A percentile compares a stretch with the other conserved stretches of the same genome.
Conservation (phyloP, 2,113 vertebrate genomes). For the Myxocyprinus asiaticus region DNA sequence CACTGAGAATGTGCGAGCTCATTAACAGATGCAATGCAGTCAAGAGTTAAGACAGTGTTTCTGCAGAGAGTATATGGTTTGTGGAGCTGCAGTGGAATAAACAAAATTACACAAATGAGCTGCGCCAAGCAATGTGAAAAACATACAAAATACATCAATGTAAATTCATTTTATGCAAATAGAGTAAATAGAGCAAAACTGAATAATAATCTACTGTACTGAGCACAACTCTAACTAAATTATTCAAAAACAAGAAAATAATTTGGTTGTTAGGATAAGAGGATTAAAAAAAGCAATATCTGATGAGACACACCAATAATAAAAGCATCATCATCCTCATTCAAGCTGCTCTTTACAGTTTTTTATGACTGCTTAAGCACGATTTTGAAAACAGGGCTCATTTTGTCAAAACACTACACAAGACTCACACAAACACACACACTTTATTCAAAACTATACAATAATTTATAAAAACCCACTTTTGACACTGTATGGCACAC, state of each 20-base stretch:
- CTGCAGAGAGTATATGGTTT: slow-evolving; percentile 26
- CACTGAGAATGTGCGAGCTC: slow-evolving; percentile 31
- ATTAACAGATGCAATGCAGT: slow-evolving; percentile 49
- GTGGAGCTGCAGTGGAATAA: slow-evolving; percentile 26
- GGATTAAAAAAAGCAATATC: background rate
- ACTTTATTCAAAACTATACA: too few species aligned
- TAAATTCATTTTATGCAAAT: slow-evolving; percentile 46
- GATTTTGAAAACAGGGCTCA: too few species aligned
- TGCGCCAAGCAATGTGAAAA: slow-evolving; percentile 31
- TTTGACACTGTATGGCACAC: too few species aligned
- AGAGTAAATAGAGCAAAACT: slow-evolving; percentile 46
- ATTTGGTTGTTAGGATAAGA: slow-evolving; percentile 13
- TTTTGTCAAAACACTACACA: too few species aligned
- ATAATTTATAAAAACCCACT: too few species aligned
- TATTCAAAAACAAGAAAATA: slow-evolving; percentile 37
- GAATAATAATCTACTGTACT: slow-evolving; percentile 34
- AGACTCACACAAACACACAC: too few species aligned
- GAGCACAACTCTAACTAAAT: slow-evolving; percentile 29
- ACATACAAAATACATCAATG: slow-evolving; percentile 43
- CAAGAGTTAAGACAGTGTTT: slow-evolving; percentile 31
- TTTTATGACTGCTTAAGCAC: too few species aligned
- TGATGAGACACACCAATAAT: slow-evolving; percentile 17
- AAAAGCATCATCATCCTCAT: slow-evolving; percentile 8
- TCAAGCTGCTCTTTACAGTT: background rate
- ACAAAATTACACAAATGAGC: slow-evolving; percentile 44